Percentiles rank a stretch among this genome's conserved stretches.
Evolutionary conservation across 2,888 invertebrate species (phyloP).

Genomic region (Gibbula magus): DNA sequence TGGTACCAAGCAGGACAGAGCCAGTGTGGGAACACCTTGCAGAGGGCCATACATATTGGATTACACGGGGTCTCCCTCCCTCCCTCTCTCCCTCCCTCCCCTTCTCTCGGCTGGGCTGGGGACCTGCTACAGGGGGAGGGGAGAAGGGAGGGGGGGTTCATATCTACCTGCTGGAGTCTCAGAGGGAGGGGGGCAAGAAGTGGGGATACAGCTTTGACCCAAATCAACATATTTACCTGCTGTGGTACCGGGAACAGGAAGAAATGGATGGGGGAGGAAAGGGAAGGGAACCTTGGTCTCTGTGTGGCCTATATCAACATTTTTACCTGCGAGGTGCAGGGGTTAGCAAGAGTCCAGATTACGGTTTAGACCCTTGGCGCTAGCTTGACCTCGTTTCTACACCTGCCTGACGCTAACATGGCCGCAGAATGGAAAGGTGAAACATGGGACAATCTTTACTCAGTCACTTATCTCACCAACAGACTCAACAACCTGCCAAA

Average conservation of each 20-base stretch:
- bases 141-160: neutral
- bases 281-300: no score
- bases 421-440: no score
- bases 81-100: no score
- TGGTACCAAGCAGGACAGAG: conserved; percentile 3
- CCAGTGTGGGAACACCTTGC: conserved; percentile 21
- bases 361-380: no score
- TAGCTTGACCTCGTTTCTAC: no score
- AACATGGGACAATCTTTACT: no score
- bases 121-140: neutral
- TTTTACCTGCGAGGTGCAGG: conserved; percentile 12
- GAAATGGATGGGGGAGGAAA: neutral
- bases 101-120: neutral
- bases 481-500: no score
- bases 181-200: neutral
- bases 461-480: no score
- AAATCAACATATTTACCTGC: conserved; percentile 15
- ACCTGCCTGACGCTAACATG: no score
- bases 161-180: conserved; percentile 1
- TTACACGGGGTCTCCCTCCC: conserved; percentile 8
- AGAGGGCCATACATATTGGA: neutral
- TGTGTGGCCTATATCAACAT: neutral
- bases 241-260: neutral
- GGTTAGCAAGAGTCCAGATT: neutral
- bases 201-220: neutral